Conservation (phyloP, 2,113 vertebrate species). For the Barbus barbus region DNA sequence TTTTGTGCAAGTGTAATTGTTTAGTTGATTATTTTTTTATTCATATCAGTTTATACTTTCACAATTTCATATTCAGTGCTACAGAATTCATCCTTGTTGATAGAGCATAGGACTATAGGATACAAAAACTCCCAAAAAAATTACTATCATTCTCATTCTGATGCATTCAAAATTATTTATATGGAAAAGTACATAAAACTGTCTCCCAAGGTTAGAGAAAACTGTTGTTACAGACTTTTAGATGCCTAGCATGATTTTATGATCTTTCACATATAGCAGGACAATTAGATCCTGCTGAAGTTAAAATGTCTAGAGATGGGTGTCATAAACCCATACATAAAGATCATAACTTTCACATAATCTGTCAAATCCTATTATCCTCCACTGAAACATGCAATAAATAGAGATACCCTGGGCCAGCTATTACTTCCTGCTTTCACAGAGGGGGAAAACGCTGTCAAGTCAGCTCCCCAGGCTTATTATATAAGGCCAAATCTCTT, state of each 20-base stretch:
- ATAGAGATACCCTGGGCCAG: slow-evolving; percentile 6
- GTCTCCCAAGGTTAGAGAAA: background rate
- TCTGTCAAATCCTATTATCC: slow-evolving; percentile 42
- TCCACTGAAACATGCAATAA: slow-evolving; percentile 11
- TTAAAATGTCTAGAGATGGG: slow-evolving; percentile 22
- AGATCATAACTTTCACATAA: slow-evolving; percentile 22
- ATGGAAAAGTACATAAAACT: background rate
- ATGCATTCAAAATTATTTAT: background rate
- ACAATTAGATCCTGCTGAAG: slow-evolving; percentile 32
- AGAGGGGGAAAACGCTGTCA: slow-evolving; percentile 33
- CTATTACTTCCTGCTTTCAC: background rate
- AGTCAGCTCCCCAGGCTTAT: slow-evolving; percentile 19
- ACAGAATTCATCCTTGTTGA: background rate
- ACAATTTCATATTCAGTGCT: no score
- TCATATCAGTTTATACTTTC: no score
- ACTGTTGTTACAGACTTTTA: background rate
- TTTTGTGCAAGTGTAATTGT: no score
- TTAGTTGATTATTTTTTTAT: background rate
- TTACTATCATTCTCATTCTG: background rate
- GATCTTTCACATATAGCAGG: background rate
- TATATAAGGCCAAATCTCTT: slow-evolving; percentile 45
- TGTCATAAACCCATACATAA: background rate
- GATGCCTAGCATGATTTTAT: background rate
- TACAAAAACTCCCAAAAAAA: background rate
- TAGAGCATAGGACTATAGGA: background rate